Evolutionary conservation across 2,888 invertebrate species (phyloP).

Genomic region (Hymenopus coronatus): DNA sequence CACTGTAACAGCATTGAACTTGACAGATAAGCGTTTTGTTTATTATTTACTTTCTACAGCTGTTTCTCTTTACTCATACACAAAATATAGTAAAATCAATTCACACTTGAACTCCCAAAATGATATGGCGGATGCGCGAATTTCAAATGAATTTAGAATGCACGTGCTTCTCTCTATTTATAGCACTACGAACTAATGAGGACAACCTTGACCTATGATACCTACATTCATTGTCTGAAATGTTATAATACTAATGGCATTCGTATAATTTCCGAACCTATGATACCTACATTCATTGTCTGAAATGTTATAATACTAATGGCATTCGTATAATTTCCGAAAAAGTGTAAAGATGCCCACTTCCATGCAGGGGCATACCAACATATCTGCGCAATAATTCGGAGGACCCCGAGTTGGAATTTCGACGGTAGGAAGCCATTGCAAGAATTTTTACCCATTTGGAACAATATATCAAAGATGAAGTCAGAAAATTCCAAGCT

Average conservation of each 20-base stretch:
- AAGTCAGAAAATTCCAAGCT: too few species aligned
- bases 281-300: not conserved
- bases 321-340: too few species aligned
- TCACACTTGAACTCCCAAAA: not conserved
- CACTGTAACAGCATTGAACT: not conserved
- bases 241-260: not conserved
- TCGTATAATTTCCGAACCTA: not conserved
- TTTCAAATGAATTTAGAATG: not conserved
- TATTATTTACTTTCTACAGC: not conserved
- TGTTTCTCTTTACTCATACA: not conserved
- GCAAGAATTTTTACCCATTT: too few species aligned
- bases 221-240: not conserved
- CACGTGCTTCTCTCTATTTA: not conserved
- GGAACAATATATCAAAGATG: too few species aligned
- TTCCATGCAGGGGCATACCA: too few species aligned
- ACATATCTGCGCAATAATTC: too few species aligned
- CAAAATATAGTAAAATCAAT: not conserved
- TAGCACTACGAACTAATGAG: not conserved
- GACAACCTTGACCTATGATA: not conserved
- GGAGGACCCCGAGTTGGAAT: too few species aligned
- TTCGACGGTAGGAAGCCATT: too few species aligned
- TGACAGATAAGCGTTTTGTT: not conserved
- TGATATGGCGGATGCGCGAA: constrained; percentile 7
- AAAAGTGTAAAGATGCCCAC: too few species aligned
- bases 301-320: not conserved